Base-by-base conservation (phyloP, 2,113 vertebrate species). In the Passer domesticus region DNA sequence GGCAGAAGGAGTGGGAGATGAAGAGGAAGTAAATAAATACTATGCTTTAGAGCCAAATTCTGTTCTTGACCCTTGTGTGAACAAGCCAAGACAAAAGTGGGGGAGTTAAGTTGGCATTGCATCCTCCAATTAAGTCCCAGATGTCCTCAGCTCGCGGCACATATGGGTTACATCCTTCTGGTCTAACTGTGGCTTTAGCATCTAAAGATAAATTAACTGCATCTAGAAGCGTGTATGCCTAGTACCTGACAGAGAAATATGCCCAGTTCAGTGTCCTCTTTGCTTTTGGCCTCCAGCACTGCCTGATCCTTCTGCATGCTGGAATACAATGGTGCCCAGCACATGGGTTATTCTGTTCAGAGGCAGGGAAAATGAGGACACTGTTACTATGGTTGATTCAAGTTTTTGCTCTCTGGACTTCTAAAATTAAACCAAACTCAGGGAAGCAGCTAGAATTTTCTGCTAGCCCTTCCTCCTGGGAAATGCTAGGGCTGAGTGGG, bases 391-490 rank as follows among this genome's bases (percentile, higher is more conserved):
- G 22, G 24, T 47, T 85, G 67, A 46, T 74, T 91, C 30, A 50
- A 46, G 58, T 11, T 90, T 94, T 88, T 95, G 49, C 56, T 66
- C 6, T 63, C 75, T 87, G 43, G 33, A 74, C 24, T 88, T 95
- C 1, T 7, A 56, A 93, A 87, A 93, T 90, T 23, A 90, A 92
- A 66, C 66, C 81, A 95, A 95, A 97, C 30, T 81, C 75, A 83
- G 84, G 95, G 84, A 98, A 96, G 92, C 50, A 77, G 20, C 35
- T 92, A 97, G 95, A 96, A 79, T 92, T 89, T 94, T 95, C 95
- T 83, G 85, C 66, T 43, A 84, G 58, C 63, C 23, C 25, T 91
- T 90, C 49, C 79, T 88, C 67, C 69, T 69, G 55, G 72, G 59
- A 93, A 73, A 39, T 77, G 46, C 39, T 86, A 27, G 14, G 30